Base-by-base conservation (phyloP, 2,797 vertebrate genomes). In the Alauda arvensis region DNA sequence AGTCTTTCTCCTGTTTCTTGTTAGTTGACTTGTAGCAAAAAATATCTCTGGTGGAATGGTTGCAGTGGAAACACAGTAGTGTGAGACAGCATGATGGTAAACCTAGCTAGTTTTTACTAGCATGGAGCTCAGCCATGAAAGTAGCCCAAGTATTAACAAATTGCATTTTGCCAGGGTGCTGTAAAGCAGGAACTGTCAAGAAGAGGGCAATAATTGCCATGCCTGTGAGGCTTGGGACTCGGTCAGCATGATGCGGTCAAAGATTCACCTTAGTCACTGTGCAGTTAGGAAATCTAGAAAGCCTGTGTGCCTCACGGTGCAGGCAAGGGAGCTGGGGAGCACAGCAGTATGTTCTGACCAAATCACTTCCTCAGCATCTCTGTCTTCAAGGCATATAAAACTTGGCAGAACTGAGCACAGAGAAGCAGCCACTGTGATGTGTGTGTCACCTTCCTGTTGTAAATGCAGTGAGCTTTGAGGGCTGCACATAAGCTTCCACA, bases 291-390 rank as follows among this genome's bases (percentile, higher is more conserved):
- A 43, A 37, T 83, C 10, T 10, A 23, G 43, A 43, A 78, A 57
- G 26, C 25, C n/a, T 11, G 5, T n/a, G 17, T 37, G 16, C 52
- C 31, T 70, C 14, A 6, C 0, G 0, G 26, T 62, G 37, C 26
- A 11, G 43, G 33, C 10, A 14, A 37, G 77, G 60, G 42, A 83
- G 31, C 2, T 68, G 26, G 34, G 25, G 51, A 52, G 10, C 37
- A 24, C 8, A 43, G 29, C 18, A 16, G 0, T 56, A 5, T 33
- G 7, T 66, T 83, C 57, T 71, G 20, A 43, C 11, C 18, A 29
- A 49, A 57, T 23, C 10, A 3, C 18, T 59, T 75, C 20, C n/a
- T 62, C 60, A 23, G 2, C 37, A 17, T 70, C 21, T 51, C 49
- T 53, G 8, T 65, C 42, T 77, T 88, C 28, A 45, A 51, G 25